Base-by-base conservation (phyloP, 2,797 vertebrate species). In the Petrocephalus schoutedeni region DNA sequence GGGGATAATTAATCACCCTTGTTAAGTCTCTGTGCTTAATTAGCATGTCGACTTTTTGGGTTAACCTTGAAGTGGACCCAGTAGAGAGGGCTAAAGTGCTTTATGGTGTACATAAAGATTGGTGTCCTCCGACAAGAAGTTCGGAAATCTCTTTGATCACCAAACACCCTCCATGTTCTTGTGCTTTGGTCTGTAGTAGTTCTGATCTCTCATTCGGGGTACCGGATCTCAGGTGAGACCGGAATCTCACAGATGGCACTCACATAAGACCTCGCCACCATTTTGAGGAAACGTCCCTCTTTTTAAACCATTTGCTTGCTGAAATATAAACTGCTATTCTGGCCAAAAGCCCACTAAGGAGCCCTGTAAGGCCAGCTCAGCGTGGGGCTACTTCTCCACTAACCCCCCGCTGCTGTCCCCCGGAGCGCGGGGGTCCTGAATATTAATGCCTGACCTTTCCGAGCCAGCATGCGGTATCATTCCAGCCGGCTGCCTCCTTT, bases 401-500 rank as follows among this genome's bases (percentile, higher is more conserved):
- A 88, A 64, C 16, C 36, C 53, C 16, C 56, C 19, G 21, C 77
- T 56, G 16, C 14, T 51, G 80, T 12, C 77, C 85, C 59, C 51
- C 45, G 0, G 45, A 28, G 41, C 8, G 41, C n/a, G 74, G 67
- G 71, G 57, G 57, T 61, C 59, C 74, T 85, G 77, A 88, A 89
- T 88, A 67, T 86, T 86, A 58, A 87, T 88, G 45, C 9, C 23
- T 88, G 87, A 90, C 89, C 87, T 90, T 90, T 90, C 58, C 4
- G 36, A 14, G 77, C 36, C 82, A 54, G 36, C 36, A 4, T 59
- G 82, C 41, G 28, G 71, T 23, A 87, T 77, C 36, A n/a, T 77
- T 77, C 32, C 56, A n/a, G 21, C 23, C 6, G 59, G 53, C 28
- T 41, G n/a, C 51, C 51, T 87, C 53, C 86, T 53, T 87, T 57